phyloP scores from a whole-genome alignment of 2,888 invertebrate species.

The Spatulosminthurus flaviceps region DNA sequence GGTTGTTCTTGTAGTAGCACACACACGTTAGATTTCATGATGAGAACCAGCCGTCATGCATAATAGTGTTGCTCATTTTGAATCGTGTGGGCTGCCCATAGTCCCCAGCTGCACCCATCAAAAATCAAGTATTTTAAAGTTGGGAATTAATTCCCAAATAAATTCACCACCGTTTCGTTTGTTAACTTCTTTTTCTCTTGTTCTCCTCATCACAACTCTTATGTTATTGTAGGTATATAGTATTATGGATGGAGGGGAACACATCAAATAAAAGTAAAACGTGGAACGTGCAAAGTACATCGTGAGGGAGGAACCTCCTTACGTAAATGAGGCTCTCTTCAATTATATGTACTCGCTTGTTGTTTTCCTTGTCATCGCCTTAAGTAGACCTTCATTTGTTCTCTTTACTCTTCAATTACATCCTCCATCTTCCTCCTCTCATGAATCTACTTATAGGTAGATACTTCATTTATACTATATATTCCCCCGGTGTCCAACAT shows the following conservation, averaged over 20 bases:
- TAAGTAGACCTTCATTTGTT: conserved; percentile 6
- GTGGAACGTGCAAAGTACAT: background rate
- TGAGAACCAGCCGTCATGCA: no score
- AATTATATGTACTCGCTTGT: background rate
- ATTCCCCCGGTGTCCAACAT: no score
- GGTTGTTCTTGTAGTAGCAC: no score
- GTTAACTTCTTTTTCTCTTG: background rate
- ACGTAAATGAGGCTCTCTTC: background rate
- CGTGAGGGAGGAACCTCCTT: background rate
- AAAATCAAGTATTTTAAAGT: conserved; percentile 16
- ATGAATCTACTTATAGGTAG: no score
- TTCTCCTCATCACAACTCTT: no score
- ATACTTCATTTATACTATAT: no score
- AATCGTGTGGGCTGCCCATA: background rate
- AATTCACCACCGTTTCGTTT: background rate
- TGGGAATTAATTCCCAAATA: conserved; percentile 20
- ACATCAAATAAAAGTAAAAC: no score
- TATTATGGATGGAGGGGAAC: no score
- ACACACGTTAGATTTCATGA: no score
- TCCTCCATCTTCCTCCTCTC: no score
- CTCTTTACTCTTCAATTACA: background rate
- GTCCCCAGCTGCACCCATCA: conserved; percentile 22
- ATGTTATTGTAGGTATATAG: no score
- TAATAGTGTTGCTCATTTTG: background rate
- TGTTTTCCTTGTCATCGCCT: conserved; percentile 6